Conservation (phyloP, 2,888 invertebrate genomes). For the Anticlea derivata region DNA sequence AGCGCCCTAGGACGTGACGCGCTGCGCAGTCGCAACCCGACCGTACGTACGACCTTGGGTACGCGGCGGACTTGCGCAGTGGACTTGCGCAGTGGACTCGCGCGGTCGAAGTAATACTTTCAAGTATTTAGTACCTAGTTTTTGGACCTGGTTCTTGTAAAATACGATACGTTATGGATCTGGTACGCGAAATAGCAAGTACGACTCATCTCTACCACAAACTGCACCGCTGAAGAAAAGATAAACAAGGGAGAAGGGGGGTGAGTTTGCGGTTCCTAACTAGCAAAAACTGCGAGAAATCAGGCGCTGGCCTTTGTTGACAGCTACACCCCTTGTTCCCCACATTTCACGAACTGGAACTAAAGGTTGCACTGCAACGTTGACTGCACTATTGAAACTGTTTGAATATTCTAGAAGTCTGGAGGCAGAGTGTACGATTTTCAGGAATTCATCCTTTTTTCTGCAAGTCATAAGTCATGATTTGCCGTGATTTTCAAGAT, state of each 20-base stretch:
- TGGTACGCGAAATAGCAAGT: too few relatives aligned
- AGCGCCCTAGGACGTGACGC: too few relatives aligned
- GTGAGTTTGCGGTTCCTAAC: constrained; percentile 42
- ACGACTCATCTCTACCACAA: too few relatives aligned
- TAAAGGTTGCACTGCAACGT: constrained; percentile 10
- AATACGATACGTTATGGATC: too few relatives aligned
- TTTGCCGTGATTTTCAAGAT: not conserved
- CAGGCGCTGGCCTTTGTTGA: constrained; percentile 31
- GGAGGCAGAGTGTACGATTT: not conserved
- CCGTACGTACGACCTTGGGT: too few relatives aligned
- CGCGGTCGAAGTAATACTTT: too few relatives aligned
- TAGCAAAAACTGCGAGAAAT: constrained; percentile 51
- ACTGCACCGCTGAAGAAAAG: constrained; percentile 19
- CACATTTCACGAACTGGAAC: constrained; percentile 13
- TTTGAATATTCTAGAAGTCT: not conserved
- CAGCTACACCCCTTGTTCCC: constrained; percentile 22
- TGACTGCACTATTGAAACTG: not conserved
- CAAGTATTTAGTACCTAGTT: too few relatives aligned
- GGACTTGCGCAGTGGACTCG: too few relatives aligned
- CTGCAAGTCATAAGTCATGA: not conserved
- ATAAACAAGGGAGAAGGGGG: constrained; percentile 11
- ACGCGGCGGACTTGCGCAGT: too few relatives aligned
- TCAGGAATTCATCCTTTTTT: not conserved
- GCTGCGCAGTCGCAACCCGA: too few relatives aligned
- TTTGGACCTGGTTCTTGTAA: too few relatives aligned